These are phyloP conservation scores for Pantherophis guttatus DNA, from an alignment of 2,113 vertebrate species.

Conservation along the genomic window DNA sequence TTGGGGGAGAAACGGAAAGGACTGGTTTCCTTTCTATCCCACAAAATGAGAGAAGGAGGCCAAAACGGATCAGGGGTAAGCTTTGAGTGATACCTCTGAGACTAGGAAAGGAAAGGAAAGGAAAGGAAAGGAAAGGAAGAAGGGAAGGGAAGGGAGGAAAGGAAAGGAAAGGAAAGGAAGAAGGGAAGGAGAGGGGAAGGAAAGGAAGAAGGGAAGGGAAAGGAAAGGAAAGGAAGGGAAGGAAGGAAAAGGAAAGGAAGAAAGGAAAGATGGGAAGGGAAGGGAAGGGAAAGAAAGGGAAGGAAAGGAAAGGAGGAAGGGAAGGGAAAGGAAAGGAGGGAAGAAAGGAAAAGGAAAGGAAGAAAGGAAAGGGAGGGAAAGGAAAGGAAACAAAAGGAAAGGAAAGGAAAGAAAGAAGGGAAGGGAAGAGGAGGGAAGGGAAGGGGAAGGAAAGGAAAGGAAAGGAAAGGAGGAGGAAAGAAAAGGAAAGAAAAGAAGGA, in stretches of 20 bases:
- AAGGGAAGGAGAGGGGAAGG: accelerated
- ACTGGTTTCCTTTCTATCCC: not conserved
- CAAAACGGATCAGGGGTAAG: not conserved
- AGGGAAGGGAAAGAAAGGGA: accelerated
- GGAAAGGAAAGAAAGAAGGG: accelerated
- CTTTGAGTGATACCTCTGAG: no score
- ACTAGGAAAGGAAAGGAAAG: not conserved
- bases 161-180: accelerated
- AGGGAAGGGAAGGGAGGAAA: no score
- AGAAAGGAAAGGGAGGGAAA: no score
- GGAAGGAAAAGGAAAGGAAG: no score
- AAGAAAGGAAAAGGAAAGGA: accelerated
- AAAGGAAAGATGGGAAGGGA: accelerated
- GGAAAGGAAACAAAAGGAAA: accelerated
- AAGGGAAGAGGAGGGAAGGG: accelerated
- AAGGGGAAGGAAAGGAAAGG: no score
- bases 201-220: no score
- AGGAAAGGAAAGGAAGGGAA: not conserved
- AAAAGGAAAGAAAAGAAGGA: no score
- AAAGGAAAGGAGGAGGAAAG: no score
- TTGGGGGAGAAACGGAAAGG: conserved; percentile 10
- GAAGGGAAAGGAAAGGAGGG: no score
- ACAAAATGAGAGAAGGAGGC: not conserved
- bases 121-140: no score
- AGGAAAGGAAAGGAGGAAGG: no score